These are phyloP conservation scores for Procavia capensis DNA, from an alignment of 2,113 vertebrate species.

Conservation along the genomic window DNA sequence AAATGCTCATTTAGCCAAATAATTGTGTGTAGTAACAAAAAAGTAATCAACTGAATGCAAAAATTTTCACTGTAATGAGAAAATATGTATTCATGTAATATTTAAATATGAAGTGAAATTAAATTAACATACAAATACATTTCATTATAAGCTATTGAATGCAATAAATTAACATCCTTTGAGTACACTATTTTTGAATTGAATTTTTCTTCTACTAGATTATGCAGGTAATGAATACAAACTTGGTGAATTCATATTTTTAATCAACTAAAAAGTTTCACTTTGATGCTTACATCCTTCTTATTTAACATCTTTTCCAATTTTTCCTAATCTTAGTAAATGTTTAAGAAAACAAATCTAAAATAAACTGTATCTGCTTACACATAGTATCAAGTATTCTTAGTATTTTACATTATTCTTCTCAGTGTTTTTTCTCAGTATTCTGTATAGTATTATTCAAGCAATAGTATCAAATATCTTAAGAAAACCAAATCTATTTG, in stretches of 20 bases:
- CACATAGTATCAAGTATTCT: no score
- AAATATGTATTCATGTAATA: background rate
- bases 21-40: background rate
- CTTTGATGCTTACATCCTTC: background rate
- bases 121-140: background rate
- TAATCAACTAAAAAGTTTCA: background rate
- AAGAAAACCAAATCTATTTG: background rate
- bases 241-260: background rate
- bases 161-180: background rate
- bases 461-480: background rate
- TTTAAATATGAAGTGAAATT: slow-evolving; percentile 46
- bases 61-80: background rate
- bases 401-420: no score
- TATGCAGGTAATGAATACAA: background rate
- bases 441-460: no score
- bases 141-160: background rate
- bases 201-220: background rate
- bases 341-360: background rate
- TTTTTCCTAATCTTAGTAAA: slow-evolving; percentile 10
- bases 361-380: slow-evolving; percentile 14
- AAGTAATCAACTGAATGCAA: slow-evolving; percentile 35
- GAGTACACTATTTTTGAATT: background rate
- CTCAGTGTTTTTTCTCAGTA: no score
- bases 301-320: background rate
- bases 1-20: background rate